Percentiles rank a stretch among this genome's conserved stretches.
Conservation (phyloP, 1,140 invertebrate genomes). For the Temnothorax nylanderi region DNA sequence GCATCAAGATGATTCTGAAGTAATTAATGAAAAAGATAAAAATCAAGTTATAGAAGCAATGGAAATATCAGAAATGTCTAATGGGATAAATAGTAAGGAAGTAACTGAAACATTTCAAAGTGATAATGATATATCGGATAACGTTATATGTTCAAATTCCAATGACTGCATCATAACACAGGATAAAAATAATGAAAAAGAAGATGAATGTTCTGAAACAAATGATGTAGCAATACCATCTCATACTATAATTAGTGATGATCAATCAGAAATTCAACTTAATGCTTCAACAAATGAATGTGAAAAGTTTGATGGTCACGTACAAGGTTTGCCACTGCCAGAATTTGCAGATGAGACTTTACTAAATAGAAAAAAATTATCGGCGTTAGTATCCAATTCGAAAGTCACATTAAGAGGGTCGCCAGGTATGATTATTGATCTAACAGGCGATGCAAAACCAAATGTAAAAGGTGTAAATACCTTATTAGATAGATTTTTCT, state of each 20-base stretch:
- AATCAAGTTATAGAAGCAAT: background rate
- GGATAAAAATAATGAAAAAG: background rate
- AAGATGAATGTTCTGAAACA: background rate
- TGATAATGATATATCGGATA: background rate
- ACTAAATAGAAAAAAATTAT: constrained; percentile 52
- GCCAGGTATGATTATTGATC: constrained; percentile 88
- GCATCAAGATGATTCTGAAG: background rate
- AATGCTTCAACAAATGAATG: background rate
- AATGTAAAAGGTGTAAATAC: constrained; percentile 85
- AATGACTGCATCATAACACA: background rate
- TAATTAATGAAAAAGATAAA: constrained; percentile 8
- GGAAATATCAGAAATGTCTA: background rate
- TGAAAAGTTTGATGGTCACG: constrained; percentile 28
- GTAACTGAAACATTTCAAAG: background rate
- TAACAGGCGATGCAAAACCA: constrained; percentile 83
- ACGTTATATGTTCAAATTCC: background rate
- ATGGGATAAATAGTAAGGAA: background rate
- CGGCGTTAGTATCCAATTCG: constrained; percentile 64
- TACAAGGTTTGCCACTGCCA: constrained; percentile 62
- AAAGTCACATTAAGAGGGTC: constrained; percentile 86
- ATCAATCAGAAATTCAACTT: background rate
- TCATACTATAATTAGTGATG: background rate
- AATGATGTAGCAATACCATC: background rate
- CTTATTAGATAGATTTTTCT: constrained; percentile 87
- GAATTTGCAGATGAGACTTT: constrained; percentile 56